Conservation (phyloP, 2,113 vertebrate genomes). For the Bettongia penicillata region DNA sequence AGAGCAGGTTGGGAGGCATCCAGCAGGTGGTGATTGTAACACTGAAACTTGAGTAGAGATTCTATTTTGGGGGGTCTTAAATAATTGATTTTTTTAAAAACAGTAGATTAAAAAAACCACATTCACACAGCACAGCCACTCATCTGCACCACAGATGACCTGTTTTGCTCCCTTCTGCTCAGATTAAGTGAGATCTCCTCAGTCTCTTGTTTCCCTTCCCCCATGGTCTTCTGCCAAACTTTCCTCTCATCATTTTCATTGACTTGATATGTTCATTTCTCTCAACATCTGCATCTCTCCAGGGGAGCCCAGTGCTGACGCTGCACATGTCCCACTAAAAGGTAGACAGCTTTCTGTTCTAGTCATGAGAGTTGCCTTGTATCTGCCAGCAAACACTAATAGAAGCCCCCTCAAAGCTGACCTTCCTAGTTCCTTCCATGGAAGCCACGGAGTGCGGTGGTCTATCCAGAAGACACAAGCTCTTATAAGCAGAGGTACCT, state of each 20-base stretch:
- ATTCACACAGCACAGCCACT: not conserved
- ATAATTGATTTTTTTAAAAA: not conserved
- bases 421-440: not conserved
- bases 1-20: not conserved
- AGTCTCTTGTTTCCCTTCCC: not conserved
- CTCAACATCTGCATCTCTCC: not conserved
- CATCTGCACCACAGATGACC: rapidly evolving
- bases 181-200: rapidly evolving
- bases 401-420: not conserved
- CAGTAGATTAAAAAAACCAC: not conserved
- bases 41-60: not conserved
- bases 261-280: not conserved
- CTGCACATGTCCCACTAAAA: not conserved
- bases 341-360: not conserved
- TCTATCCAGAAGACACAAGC: not conserved
- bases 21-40: not conserved
- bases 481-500: not conserved
- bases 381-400: not conserved
- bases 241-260: not conserved
- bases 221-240: not conserved
- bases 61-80: not conserved
- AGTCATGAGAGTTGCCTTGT: not conserved
- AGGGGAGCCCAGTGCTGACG: not conserved
- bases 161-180: not conserved
- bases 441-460: not conserved